Evolutionary conservation across 2,797 vertebrate genomes (phyloP), one percentile per base, ranked within the genome.

Genomic region (Characodon lateralis): DNA sequence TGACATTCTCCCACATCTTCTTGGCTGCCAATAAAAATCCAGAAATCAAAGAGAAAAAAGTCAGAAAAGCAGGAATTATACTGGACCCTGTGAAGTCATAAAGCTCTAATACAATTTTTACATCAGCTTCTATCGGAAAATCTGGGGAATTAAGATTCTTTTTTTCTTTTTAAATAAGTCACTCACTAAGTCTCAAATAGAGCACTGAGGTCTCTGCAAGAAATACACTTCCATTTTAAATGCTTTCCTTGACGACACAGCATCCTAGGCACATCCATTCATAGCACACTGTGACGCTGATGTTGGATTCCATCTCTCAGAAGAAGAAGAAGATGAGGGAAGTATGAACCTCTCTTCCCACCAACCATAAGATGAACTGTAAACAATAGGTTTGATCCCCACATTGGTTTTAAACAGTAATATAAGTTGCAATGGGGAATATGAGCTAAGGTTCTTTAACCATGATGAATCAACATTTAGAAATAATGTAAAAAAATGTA

Each of bases 241-340:
- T 89, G 86, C 91, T 93, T 91, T 93, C 90, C 91, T 94, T 93
- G 92, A 89, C 92, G 85, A 94, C 93, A 79, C 59, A 80, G 88
- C 81, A 93, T 92, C 91, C 92, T 92, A 79, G 76, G 78, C 87
- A 83, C 35, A 84, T 91, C 89, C 90, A 91, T 90, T 91, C 89
- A 91, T 93, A 93, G 93, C 84, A 84, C 90, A 84, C 71, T 82
- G 84, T 91, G 92, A 93, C 88, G 89, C 82, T 85, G 80, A 78
- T 76, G 71, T 82, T 81, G 79, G 79, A 88, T 89, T 88, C 74
- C 82, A 85, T 85, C 78, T 56, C 77, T 85, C 78, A 80, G 85
- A 76, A 87, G 76, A 76, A 81, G 76, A 85, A 74, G 81, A 85
- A 73, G 72, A 68, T 68, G 46, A 76, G 72, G 76, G 87, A 82